Conservation (phyloP, 2,888 invertebrate genomes). For the Athripsodes cinereus region DNA sequence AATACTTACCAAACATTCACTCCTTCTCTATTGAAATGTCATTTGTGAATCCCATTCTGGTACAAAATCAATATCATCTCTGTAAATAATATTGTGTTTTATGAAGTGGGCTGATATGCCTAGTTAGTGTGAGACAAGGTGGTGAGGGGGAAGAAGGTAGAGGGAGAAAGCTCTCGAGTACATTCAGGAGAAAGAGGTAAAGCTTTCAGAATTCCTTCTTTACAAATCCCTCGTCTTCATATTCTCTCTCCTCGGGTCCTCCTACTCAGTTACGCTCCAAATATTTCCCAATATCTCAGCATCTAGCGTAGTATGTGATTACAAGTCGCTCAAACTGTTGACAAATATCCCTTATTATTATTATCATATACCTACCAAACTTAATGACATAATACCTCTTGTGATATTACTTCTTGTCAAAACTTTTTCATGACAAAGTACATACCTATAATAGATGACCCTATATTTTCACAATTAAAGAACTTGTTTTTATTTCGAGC, state of each 20-base stretch:
- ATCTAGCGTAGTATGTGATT: constrained; percentile 2
- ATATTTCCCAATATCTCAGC: constrained; percentile 27
- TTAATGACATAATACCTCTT: no score
- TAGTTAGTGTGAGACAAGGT: constrained; percentile 3
- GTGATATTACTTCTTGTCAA: no score
- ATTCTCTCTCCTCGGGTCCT: constrained; percentile 21
- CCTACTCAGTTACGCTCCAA: constrained; percentile 19
- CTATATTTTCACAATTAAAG: no score
- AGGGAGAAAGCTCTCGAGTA: not conserved
- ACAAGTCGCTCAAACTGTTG: not conserved
- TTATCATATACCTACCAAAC: no score
- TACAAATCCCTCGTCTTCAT: constrained; percentile 28
- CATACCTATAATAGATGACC: no score
- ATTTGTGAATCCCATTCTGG: no score
- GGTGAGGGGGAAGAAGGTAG: constrained; percentile 2
- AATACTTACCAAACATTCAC: no score
- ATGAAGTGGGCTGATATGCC: constrained; percentile 7
- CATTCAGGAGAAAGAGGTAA: constrained; percentile 18
- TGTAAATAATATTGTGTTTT: no score
- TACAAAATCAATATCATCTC: no score
- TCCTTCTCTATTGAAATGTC: no score
- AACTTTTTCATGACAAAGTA: no score
- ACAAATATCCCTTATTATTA: not conserved
- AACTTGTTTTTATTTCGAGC: no score
- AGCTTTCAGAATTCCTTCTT: constrained; percentile 28